Evolutionary conservation across 23 tunicate species (phyloP), one percentile per base, ranked within the genome.

Genomic region (Ciona savignyi): DNA sequence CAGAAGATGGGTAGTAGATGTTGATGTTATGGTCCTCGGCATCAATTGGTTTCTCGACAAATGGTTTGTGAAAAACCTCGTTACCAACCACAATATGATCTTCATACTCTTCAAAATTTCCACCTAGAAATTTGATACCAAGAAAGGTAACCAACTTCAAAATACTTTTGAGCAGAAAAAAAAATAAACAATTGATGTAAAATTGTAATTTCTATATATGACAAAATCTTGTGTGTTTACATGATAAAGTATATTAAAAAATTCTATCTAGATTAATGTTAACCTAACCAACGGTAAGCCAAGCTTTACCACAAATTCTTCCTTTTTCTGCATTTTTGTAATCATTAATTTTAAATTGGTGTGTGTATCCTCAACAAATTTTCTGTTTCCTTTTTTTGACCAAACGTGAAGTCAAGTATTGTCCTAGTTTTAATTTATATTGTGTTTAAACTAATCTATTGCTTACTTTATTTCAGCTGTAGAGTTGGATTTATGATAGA

Each of bases 11-110:
- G 71, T 87, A 95, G 71, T 95, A 95, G 28, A 95, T 95, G 72
- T 95, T 80, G 25, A 95, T 95, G 49, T 90, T 90, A 72, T 95
- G 99, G 64, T 95, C 95, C 71, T 95, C 99, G 6, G 99, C 99
- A 75, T 90, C 85, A 65, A 95, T 83, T 66, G 99, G 99, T 69
- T 95, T 95, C 72, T 95, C 99, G 65, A 95, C 99, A 80, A 95
- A 95, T 49, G 99, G 99, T 62, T 95, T 95, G 60, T 95, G 95
- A 83, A 95, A 95, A 21, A 77, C 79, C 63, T 95, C 96, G 30
- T 74, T 74, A 0, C 89, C 89, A 64, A 95, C 79, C 35, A 88
- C 96, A 74, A 95, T 83, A 48, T 95, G 95, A 51, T 95, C 99
- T 72, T 95, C 99, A 74, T 74, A 90, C 64, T 95, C 99, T 75